A percentile compares a stretch with the other conserved stretches of the same genome.
phyloP scores from a whole-genome alignment of 23 tunicate species.

The Aplidium turbinatum region DNA sequence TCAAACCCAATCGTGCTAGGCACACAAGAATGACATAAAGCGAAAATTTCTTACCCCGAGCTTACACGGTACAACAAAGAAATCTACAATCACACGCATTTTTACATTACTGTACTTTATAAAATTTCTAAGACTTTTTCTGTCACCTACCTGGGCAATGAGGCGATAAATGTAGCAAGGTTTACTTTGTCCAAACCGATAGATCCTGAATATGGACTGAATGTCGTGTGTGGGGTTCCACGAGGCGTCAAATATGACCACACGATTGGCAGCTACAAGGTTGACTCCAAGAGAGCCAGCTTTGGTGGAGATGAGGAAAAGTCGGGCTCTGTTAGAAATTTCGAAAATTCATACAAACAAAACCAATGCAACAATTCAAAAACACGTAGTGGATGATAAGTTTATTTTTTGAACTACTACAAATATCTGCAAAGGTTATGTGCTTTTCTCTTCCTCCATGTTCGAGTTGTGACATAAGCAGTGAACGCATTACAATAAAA shows the following conservation, averaged over 20 bases:
- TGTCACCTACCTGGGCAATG: constrained; percentile 78
- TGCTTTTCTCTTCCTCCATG: too few species aligned
- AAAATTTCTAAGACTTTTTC: neutral
- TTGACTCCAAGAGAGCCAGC: constrained; percentile 95
- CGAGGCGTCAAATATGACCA: constrained; percentile 88
- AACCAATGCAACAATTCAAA: too few species aligned
- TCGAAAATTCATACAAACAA: too few species aligned
- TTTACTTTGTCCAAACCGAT: constrained; percentile 91
- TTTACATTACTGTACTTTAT: neutral
- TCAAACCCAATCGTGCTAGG: too few species aligned
- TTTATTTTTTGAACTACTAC: too few species aligned
- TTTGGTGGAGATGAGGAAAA: constrained; percentile 83
- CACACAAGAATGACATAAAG: too few species aligned
- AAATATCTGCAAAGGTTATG: too few species aligned
- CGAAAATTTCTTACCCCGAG: too few species aligned
- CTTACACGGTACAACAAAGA: too few species aligned
- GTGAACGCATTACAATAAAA: too few species aligned
- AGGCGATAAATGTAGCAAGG: constrained; percentile 80
- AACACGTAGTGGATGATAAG: too few species aligned
- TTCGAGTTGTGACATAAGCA: too few species aligned
- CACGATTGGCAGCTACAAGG: constrained; percentile 92
- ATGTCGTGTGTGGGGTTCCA: constrained; percentile 96
- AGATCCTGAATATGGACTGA: constrained; percentile 92
- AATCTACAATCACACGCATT: neutral
- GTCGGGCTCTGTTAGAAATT: constrained; percentile 48